Evolutionary conservation across 2,113 vertebrate species (phyloP), one percentile per base, ranked within the genome.

Genomic region (Hemicordylus capensis): DNA sequence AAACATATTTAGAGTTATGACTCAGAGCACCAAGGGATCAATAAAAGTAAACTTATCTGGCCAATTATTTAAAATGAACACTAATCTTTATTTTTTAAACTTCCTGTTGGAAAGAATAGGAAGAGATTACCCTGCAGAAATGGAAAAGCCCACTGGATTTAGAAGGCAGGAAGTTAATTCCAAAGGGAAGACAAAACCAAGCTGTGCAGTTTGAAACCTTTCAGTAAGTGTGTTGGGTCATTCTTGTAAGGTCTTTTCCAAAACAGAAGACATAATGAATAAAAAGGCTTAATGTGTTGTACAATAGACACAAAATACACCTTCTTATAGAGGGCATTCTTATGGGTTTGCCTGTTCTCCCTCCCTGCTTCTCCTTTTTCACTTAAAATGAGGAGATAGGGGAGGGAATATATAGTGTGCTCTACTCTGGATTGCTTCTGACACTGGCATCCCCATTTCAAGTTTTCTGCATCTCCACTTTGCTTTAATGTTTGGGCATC

Each of bases 21-120:
- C 58, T 96, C 90, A 93, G 82, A 89, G 56, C 63, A 91, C 70
- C 69, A 42, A 64, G 91, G 90, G 88, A 94, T 92, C 85, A 86
- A 92, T 92, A 87, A 93, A 96, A 93, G 84, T 42, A 69, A 37
- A 75, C 83, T 91, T 95, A 84, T 95, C 84, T 95, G 39, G 72
- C 83, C 69, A 76, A 31, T 84, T 84, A 46, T 84, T 93, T 90
- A 88, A 90, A 90, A 80, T 54, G 28, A 93, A 87, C 70, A 92
- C 76, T 92, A 84, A 91, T 87, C 20, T 48, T 76, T 37, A 24
- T 87, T 92, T 31, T 20, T 89, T 70, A 70, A 88, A 83, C 85
- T 92, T 92, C 87, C 86, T 91, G 83, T 56, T 89, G 84, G 59
- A 89, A 85, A 84, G 70, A 80, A 39, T 86, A 64, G 58, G 51